phyloP scores from a whole-genome alignment of 2,888 invertebrate genomes.

The Nomada fucata region DNA sequence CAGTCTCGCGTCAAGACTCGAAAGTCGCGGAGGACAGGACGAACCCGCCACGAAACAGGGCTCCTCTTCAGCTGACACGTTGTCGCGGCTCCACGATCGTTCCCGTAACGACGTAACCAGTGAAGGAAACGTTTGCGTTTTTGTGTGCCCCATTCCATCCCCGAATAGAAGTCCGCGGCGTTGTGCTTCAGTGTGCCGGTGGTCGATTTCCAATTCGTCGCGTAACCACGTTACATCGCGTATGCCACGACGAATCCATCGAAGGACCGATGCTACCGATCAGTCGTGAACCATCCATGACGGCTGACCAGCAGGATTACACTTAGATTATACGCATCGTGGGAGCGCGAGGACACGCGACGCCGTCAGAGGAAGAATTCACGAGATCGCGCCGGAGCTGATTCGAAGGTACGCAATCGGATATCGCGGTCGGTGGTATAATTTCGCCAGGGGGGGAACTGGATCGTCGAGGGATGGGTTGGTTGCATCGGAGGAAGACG shows the following conservation, averaged over 20 bases:
- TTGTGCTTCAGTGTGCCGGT: slow-evolving; percentile 28
- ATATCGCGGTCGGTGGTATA: not conserved
- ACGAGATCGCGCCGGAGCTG: not conserved
- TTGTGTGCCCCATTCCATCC: not conserved
- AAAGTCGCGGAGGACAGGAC: slow-evolving; percentile 74
- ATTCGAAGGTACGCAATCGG: slow-evolving; percentile 26
- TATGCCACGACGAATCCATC: not conserved
- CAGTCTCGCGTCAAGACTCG: slow-evolving; percentile 83
- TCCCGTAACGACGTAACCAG: not conserved
- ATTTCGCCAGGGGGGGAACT: not conserved
- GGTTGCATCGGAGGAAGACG: no score
- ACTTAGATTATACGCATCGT: slow-evolving; percentile 47
- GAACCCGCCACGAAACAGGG: not conserved
- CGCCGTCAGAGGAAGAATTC: not conserved
- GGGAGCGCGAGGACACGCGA: not conserved
- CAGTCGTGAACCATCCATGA: slow-evolving; percentile 60
- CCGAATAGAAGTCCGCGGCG: no score
- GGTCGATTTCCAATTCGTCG: not conserved
- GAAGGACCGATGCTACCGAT: slow-evolving; percentile 68
- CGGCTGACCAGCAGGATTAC: slow-evolving; percentile 68
- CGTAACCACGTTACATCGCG: not conserved
- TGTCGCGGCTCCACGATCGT: slow-evolving; percentile 20
- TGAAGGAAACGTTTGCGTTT: not conserved
- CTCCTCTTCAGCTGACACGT: slow-evolving; percentile 22
- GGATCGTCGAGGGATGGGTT: not conserved